Evolutionary conservation across 2,113 vertebrate species (phyloP).

Genomic region (Gila orcuttii): DNA sequence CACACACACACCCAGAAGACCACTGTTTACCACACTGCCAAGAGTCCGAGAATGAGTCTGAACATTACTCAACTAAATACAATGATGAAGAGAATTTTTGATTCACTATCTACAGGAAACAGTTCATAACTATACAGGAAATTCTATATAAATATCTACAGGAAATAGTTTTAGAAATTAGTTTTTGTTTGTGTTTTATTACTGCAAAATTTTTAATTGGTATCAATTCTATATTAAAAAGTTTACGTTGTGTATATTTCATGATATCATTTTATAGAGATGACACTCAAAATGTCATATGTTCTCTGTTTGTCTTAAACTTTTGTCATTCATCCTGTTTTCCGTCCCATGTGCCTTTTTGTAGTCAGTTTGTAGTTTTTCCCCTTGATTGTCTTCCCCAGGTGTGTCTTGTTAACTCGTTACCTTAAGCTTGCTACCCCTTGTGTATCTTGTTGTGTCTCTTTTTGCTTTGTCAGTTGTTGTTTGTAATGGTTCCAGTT

Average conservation of each 20-base stretch:
- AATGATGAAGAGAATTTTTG: neutral
- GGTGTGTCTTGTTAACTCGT: too few species aligned
- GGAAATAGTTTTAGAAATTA: neutral
- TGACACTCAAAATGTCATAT: too few species aligned
- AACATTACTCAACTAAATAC: neutral
- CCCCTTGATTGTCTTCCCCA: too few species aligned
- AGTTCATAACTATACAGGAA: neutral
- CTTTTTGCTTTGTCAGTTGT: too few species aligned
- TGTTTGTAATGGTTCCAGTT: too few species aligned
- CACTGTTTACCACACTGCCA: neutral
- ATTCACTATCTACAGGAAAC: neutral
- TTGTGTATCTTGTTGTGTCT: too few species aligned
- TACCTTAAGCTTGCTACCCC: too few species aligned
- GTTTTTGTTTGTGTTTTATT: neutral
- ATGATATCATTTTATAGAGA: neutral
- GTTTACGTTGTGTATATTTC: neutral
- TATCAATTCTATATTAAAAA: neutral
- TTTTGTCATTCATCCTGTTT: too few species aligned
- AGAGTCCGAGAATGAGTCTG: neutral
- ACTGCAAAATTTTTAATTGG: neutral
- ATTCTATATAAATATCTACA: neutral
- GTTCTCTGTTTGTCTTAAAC: too few species aligned
- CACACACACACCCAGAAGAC: slow-evolving; percentile 26
- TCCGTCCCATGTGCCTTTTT: too few species aligned
- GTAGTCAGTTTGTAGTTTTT: too few species aligned